These are phyloP conservation scores for Salvelinus alpinus DNA, from an alignment of 2,113 vertebrate species.

Conservation along the genomic window DNA sequence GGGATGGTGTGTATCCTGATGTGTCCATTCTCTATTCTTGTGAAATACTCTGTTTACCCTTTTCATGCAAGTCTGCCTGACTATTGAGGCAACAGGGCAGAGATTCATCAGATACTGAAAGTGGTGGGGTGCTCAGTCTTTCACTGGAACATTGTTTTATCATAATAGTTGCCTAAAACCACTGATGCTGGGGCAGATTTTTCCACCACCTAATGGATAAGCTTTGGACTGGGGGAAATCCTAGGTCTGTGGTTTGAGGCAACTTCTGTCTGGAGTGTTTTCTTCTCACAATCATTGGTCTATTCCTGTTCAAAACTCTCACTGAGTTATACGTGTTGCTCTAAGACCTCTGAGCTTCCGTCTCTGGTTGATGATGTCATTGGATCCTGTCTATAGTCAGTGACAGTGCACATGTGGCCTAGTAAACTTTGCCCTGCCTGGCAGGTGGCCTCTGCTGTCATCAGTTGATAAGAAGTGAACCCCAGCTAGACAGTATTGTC, in stretches of 20 bases:
- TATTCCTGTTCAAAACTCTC: too few species aligned
- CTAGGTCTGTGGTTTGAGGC: too few species aligned
- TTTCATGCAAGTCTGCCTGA: background rate
- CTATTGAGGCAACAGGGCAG: background rate
- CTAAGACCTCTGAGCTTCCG: constrained; percentile 17
- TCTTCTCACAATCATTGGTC: too few species aligned
- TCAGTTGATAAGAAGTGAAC: background rate
- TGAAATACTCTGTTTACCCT: background rate
- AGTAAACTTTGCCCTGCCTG: background rate
- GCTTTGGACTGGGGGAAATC: too few species aligned
- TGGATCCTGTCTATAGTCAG: background rate
- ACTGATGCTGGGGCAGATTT: too few species aligned
- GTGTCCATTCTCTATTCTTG: background rate
- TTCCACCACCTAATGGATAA: too few species aligned
- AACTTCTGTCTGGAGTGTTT: too few species aligned
- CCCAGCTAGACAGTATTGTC: background rate
- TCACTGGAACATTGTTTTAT: background rate
- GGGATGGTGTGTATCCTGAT: background rate
- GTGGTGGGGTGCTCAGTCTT: background rate
- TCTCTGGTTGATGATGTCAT: constrained; percentile 34
- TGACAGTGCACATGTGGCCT: too few species aligned
- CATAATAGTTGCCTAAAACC: too few species aligned
- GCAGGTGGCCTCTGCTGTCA: constrained; percentile 8
- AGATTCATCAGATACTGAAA: background rate
- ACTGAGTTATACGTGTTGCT: background rate